Evolutionary conservation across 2,797 vertebrate species (phyloP), one percentile per base, ranked within the genome.

Genomic region (Siniperca undulata): DNA sequence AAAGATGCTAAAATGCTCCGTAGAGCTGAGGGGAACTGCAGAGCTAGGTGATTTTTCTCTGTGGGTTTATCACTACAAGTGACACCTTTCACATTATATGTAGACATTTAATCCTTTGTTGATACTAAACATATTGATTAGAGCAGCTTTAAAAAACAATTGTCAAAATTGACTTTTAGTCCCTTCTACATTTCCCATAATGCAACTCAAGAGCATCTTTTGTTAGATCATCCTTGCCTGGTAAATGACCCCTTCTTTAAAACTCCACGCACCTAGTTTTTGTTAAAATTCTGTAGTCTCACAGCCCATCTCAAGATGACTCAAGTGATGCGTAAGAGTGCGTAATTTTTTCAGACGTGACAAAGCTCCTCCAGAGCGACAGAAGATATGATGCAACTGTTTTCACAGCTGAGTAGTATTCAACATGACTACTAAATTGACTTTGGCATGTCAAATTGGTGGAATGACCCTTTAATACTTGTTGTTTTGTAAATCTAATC

Each of bases 391-490:
- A 61, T 62, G 53, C 59, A 62, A 27, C 50, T 58, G 61, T 67
- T 58, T 67, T 36, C 14, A n/a, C 48, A 16, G 46, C 46, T 27
- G 22, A 53, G 19, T 22, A 14, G 7, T 9, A 22, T 67, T 38
- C 52, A 52, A 13, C 3, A 22, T 34, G 16, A 30, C 30, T 30
- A 30, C 30, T 30, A 30, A 30, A 30, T 30, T 30, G 30, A 30
- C 30, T 30, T 30, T 30, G 30, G 27, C 53, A 42, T 44, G 20
- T 59, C 42, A 59, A 77, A 70, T 24, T 48, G 55, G 40, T 44
- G 36, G 14, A 70, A 42, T 46, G 40, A 30, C 40, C 48, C 56
- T 76, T 74, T 66, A 59, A 52, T 70, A 36, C 42, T 50, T 68
- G 38, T 36, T 42, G 24, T 48, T 74, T 55, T 66, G 44, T 40